Conservation (phyloP, 1,140 invertebrate species). For the Dendrolimus kikuchii region DNA sequence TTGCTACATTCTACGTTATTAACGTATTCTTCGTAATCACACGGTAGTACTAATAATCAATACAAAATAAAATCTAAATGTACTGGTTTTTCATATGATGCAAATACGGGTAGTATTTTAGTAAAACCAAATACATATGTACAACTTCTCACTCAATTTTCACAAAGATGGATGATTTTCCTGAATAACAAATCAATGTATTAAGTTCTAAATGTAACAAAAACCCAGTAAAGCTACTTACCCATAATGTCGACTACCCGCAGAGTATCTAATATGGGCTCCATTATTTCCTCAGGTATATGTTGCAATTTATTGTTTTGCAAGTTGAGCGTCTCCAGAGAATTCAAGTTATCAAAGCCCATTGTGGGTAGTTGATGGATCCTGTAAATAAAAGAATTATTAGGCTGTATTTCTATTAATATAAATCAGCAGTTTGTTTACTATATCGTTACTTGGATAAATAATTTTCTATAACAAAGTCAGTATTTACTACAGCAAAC, state of each 20-base stretch:
- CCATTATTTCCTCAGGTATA: constrained; percentile 90
- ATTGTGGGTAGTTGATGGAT: constrained; percentile 83
- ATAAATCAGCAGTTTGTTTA: not conserved
- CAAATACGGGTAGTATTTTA: too few relatives aligned
- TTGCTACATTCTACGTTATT: too few relatives aligned
- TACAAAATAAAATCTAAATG: too few relatives aligned
- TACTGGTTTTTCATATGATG: too few relatives aligned
- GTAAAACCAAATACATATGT: too few relatives aligned
- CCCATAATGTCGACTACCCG: constrained; percentile 90
- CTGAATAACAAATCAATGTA: not conserved
- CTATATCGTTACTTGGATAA: not conserved
- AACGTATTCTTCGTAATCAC: too few relatives aligned
- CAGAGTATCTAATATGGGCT: constrained; percentile 88
- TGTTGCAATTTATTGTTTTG: constrained; percentile 89
- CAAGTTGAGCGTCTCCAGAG: constrained; percentile 88
- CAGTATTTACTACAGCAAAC: too few relatives aligned
- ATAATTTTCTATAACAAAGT: too few relatives aligned
- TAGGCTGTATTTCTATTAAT: not conserved
- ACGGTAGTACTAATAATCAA: too few relatives aligned
- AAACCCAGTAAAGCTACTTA: constrained; percentile 56
- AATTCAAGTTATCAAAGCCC: constrained; percentile 90
- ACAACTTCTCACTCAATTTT: too few relatives aligned
- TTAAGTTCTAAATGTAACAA: not conserved
- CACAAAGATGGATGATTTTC: too few relatives aligned
- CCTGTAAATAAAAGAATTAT: constrained; percentile 69